Conservation (phyloP, 2,888 invertebrate genomes). For the Taphrorychus bicolor region DNA sequence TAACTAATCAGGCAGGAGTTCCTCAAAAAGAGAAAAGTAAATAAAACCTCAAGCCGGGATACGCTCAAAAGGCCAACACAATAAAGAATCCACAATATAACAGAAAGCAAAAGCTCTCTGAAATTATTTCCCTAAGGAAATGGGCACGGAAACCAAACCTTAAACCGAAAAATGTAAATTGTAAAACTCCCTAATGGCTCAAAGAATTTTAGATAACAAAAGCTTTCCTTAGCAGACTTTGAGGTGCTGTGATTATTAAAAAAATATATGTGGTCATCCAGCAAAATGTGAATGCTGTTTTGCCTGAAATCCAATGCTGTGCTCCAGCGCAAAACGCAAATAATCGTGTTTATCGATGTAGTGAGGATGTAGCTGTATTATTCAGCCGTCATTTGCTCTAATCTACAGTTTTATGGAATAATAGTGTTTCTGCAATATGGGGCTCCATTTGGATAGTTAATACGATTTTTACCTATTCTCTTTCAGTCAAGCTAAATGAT, state of each 20-base stretch:
- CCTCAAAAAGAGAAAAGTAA: neutral
- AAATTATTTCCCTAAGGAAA: slow-evolving; percentile 14
- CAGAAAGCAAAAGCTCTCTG: slow-evolving; percentile 10
- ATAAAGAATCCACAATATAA: slow-evolving; percentile 12
- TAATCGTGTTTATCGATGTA: too few relatives aligned
- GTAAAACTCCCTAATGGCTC: neutral
- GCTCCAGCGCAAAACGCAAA: too few relatives aligned
- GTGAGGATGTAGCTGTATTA: too few relatives aligned
- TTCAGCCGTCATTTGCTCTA: too few relatives aligned
- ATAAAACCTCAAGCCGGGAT: slow-evolving; percentile 2
- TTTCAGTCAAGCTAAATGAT: too few relatives aligned
- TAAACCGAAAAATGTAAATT: slow-evolving; percentile 14
- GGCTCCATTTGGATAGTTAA: too few relatives aligned
- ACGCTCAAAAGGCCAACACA: slow-evolving; percentile 1
- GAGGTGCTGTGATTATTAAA: neutral
- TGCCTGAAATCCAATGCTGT: too few relatives aligned
- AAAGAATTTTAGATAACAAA: slow-evolving; percentile 4
- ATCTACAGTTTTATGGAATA: too few relatives aligned
- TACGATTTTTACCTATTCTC: too few relatives aligned
- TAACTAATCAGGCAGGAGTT: slow-evolving; percentile 3
- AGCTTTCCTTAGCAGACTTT: neutral
- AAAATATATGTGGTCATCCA: too few relatives aligned
- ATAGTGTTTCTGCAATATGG: too few relatives aligned
- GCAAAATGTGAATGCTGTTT: too few relatives aligned
- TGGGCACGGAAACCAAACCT: slow-evolving; percentile 8